phyloP scores from a whole-genome alignment of 2,888 invertebrate species.

The Lepidochrysops patricia region DNA sequence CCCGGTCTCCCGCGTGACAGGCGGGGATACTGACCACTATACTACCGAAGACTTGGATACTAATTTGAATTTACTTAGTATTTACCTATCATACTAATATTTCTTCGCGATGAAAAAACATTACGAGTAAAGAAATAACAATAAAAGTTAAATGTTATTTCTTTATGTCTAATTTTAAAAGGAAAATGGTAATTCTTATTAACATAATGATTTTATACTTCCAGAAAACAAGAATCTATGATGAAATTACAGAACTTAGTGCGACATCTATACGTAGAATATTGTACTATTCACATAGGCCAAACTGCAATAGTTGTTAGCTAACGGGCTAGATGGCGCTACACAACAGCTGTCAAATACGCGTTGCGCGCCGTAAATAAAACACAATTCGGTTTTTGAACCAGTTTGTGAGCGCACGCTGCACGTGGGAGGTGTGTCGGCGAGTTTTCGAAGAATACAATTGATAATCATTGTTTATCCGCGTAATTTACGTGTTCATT shows the following conservation, averaged over 20 bases:
- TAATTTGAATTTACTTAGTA: too few species aligned
- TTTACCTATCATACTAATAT: too few species aligned
- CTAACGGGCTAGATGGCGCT: not conserved
- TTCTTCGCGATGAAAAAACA: too few species aligned
- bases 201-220: too few species aligned
- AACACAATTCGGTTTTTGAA: conserved; percentile 26
- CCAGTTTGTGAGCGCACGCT: conserved; percentile 58
- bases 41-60: conserved; percentile 59
- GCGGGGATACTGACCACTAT: conserved; percentile 76
- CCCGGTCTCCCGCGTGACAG: conserved; percentile 76
- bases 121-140: too few species aligned
- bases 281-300: not conserved
- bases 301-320: not conserved
- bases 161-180: too few species aligned
- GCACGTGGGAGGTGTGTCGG: conserved; percentile 40
- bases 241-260: not conserved
- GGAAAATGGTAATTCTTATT: too few species aligned
- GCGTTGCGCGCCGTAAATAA: conserved; percentile 17
- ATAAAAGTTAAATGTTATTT: too few species aligned
- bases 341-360: not conserved
- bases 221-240: too few species aligned
- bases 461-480: conserved; percentile 65
- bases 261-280: not conserved
- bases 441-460: conserved; percentile 41
- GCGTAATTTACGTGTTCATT: conserved; percentile 42